These are phyloP conservation scores for Melieria omissa DNA, from an alignment of 2,888 invertebrate species.

Conservation along the genomic window DNA sequence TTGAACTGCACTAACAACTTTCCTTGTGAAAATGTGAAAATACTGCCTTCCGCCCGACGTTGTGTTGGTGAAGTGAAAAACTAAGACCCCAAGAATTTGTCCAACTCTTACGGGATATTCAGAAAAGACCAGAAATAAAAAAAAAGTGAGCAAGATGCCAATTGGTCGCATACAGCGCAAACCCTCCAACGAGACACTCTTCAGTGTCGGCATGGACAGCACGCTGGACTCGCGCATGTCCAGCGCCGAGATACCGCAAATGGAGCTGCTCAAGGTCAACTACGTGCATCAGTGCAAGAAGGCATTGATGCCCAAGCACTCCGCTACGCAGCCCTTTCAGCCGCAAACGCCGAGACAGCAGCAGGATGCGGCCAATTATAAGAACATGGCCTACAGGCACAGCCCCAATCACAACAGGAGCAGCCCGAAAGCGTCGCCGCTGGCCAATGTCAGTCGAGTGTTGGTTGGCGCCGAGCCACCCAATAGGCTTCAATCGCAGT, in stretches of 20 bases:
- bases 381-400: too few species aligned
- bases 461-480: not conserved
- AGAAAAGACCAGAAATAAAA: constrained; percentile 11
- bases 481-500: not conserved
- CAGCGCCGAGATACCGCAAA: constrained; percentile 63
- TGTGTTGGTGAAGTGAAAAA: constrained; percentile 10
- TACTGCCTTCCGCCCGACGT: not conserved
- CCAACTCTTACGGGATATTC: not conserved
- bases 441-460: not conserved
- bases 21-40: not conserved
- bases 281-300: constrained; percentile 64
- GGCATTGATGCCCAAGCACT: constrained; percentile 55
- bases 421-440: too few species aligned
- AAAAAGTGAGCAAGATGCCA: constrained; percentile 51
- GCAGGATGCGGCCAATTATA: not conserved
- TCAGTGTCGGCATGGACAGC: constrained; percentile 51
- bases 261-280: constrained; percentile 65
- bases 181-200: constrained; percentile 46
- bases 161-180: constrained; percentile 54
- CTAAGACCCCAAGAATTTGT: not conserved
- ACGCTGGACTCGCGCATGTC: constrained; percentile 62
- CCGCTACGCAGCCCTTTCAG: constrained; percentile 16
- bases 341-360: constrained; percentile 23
- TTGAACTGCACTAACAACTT: not conserved
- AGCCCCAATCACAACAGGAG: too few species aligned